Evolutionary conservation across 2,113 vertebrate genomes (phyloP).

Genomic region (Plestiodon gilberti): DNA sequence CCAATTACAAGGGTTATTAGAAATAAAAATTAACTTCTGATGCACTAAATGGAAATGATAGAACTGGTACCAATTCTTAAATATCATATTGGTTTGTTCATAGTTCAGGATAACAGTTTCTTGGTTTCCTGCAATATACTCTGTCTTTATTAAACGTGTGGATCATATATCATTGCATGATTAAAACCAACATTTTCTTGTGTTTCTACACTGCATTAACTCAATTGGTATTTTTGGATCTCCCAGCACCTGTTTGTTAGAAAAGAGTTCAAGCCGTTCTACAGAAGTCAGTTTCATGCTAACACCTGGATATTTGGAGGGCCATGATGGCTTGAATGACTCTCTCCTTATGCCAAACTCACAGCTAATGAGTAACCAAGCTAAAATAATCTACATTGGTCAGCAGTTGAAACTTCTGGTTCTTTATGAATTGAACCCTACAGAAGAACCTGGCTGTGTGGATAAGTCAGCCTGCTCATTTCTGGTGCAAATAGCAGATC

Average conservation of each 20-base stretch:
- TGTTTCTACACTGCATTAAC: conserved; percentile 74
- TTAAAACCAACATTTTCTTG: conserved; percentile 70
- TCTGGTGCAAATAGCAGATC: background rate
- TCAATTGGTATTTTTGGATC: conserved; percentile 70
- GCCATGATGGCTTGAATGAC: conserved; percentile 5
- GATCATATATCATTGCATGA: conserved; percentile 65
- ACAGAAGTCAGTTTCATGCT: conserved; percentile 56
- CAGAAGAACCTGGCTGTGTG: background rate
- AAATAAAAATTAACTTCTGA: conserved; percentile 63
- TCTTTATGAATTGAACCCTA: background rate
- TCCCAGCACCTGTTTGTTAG: conserved; percentile 71
- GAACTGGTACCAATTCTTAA: conserved; percentile 47
- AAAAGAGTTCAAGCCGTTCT: conserved; percentile 59
- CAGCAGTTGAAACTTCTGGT: background rate
- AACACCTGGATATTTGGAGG: conserved; percentile 63
- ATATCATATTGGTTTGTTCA: conserved; percentile 31
- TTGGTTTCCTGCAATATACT: conserved; percentile 58
- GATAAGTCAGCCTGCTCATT: background rate
- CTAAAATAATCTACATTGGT: background rate
- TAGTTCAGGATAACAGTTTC: conserved; percentile 30
- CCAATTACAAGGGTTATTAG: conserved; percentile 66
- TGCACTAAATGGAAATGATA: conserved; percentile 51
- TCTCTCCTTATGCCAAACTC: conserved; percentile 34
- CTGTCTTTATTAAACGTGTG: conserved; percentile 62
- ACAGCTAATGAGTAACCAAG: background rate